These are phyloP conservation scores for Phataginus tetradactyla DNA, from an alignment of 2,797 vertebrate species.

Conservation along the genomic window DNA sequence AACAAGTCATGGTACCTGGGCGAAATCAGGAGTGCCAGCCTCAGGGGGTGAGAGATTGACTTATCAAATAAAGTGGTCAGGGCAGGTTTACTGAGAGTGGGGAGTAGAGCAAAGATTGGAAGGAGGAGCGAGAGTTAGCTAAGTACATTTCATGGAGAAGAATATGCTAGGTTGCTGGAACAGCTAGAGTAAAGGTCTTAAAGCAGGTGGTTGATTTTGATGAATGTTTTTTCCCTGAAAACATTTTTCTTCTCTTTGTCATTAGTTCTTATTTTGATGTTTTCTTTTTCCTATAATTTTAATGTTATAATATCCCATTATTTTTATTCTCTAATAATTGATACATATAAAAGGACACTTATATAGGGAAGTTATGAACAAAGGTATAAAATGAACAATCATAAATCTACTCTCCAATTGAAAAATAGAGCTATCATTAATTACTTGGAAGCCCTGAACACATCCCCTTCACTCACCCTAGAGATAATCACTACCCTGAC, in stretches of 20 bases:
- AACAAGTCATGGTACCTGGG: neutral
- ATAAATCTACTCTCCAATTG: neutral
- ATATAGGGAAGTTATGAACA: neutral
- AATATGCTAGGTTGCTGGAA: neutral
- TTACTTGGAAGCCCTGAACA: neutral
- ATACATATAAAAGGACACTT: neutral
- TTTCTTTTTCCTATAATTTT: constrained; percentile 14
- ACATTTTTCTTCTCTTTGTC: neutral
- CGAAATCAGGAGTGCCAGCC: neutral
- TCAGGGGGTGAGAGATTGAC: neutral
- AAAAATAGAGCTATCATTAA: neutral
- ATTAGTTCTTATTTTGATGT: neutral
- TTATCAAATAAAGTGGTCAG: neutral
- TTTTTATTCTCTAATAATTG: constrained; percentile 26
- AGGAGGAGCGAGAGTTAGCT: neutral
- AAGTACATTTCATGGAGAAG: neutral
- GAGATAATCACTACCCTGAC: neutral
- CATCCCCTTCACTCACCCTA: neutral
- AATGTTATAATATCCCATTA: neutral
- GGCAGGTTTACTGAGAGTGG: neutral
- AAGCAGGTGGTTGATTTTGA: neutral
- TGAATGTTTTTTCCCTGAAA: neutral
- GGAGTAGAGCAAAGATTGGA: neutral
- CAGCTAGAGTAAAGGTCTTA: neutral
- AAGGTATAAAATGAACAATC: neutral